phyloP scores from a whole-genome alignment of 2,797 vertebrate species.

The Sandelia bainsii region DNA sequence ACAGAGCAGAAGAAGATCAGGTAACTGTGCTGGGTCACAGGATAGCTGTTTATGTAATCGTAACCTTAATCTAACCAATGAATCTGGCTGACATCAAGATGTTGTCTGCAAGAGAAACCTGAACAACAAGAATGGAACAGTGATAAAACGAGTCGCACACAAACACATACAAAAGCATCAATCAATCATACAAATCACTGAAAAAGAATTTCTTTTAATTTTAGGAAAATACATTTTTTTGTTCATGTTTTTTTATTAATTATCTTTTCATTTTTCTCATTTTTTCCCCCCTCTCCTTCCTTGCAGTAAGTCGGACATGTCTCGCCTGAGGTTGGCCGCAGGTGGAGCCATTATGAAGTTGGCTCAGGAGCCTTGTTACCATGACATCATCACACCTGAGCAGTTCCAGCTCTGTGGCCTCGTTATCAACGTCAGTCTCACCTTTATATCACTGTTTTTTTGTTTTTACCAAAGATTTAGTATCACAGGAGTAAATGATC shows the following conservation, averaged over 20 bases:
- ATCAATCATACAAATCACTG: too few relatives aligned
- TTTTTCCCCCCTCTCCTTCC: constrained; percentile 6
- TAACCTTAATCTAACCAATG: neutral
- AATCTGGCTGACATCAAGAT: too few relatives aligned
- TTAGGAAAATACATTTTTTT: too few relatives aligned
- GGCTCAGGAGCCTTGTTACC: constrained; percentile 98
- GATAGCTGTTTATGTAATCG: neutral
- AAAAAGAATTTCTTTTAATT: too few relatives aligned
- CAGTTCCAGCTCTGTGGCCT: constrained; percentile 99
- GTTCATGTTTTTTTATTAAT: neutral
- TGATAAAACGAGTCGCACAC: too few relatives aligned
- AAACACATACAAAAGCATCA: too few relatives aligned
- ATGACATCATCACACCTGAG: constrained; percentile 99
- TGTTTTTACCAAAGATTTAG: too few relatives aligned
- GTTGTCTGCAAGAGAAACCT: too few relatives aligned
- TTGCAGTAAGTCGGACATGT: constrained; percentile 98
- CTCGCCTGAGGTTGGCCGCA: constrained; percentile 95
- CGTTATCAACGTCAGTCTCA: constrained; percentile 94
- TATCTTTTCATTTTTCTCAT: constrained; percentile 24
- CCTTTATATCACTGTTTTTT: neutral
- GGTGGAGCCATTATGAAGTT: constrained; percentile 99
- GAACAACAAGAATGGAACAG: too few relatives aligned
- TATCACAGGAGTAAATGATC: neutral
- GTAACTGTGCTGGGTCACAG: constrained; percentile 71
- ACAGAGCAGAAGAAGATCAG: constrained; percentile 99